Evolutionary conservation across 2,113 vertebrate species (phyloP).

Genomic region (Glareola pratincola): DNA sequence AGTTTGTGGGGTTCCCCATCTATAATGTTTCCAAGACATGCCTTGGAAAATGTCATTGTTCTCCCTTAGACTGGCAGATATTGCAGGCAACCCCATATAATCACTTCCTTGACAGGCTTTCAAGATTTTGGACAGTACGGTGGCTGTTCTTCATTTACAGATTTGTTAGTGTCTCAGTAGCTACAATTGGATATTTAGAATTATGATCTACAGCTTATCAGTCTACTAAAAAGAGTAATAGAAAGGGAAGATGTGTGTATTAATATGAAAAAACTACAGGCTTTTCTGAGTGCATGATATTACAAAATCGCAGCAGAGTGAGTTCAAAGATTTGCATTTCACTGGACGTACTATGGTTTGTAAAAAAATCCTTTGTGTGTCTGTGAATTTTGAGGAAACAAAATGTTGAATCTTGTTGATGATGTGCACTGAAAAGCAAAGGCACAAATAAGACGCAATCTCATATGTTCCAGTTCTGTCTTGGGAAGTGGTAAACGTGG

Average conservation of each 20-base stretch:
- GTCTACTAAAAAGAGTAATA: background rate
- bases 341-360: background rate
- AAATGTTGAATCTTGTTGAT: background rate
- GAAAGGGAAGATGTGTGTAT: background rate
- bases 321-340: slow-evolving; percentile 3
- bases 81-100: slow-evolving; percentile 3
- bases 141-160: slow-evolving; percentile 37
- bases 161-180: slow-evolving; percentile 36
- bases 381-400: background rate
- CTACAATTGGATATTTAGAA: slow-evolving; percentile 4
- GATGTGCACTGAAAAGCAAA: background rate
- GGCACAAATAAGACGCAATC: background rate
- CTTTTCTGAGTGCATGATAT: background rate
- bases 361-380: background rate
- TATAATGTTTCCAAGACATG: background rate
- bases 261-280: background rate
- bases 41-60: slow-evolving; percentile 1
- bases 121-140: background rate
- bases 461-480: background rate
- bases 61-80: slow-evolving; percentile 15
- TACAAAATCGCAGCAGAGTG: background rate
- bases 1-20: background rate
- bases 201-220: background rate
- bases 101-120: slow-evolving; percentile 55
- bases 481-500: background rate